Base-by-base conservation (phyloP, 2,888 invertebrate genomes). In the Papilio elwesi region DNA sequence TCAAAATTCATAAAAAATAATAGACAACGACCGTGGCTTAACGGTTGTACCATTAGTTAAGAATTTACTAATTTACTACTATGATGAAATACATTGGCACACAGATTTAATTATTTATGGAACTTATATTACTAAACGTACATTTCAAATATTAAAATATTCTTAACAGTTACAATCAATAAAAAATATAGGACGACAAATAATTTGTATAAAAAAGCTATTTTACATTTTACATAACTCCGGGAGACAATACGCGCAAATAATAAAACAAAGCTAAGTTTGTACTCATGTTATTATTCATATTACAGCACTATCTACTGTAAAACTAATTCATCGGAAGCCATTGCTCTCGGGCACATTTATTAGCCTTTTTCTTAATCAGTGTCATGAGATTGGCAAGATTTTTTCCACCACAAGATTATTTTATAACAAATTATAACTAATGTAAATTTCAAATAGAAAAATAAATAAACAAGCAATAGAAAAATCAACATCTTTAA, bases 401-500 rank as follows among this genome's bases (percentile, higher is more conserved):
- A 16, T 9, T 49, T 36, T 47, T 57, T 57, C 13, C 13, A 67
- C 47, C 6, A 38, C 11, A 43, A 13, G 9, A 47, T 47, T 53
- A 67, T 15, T 53, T 38, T 15, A 15, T 67, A 52, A 13, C 13
- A 26, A 64, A 36, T 10, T n/a, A 48, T 47, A 43, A 47, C 43
- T 55, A 16, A 26, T 47, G 64, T 64, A 65, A 15, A 65, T 43
- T 12, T 64, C 13, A 63, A 59, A 52, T 66, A 66, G 13, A 65
- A 49, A 65, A 49, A 48, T 16, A 48, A 67, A 52, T 62, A n/a
- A 67, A 53, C 16, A 67, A 67, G 67, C 12, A 52, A 64, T 48
- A 66, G 11, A 59, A 67, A 71, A 67, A 55, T 62, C 51, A 62
- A 65, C 49, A 15, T 67, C 52, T 63, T 8, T 63, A 63, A 9